Percentiles rank a stretch among this genome's conserved stretches.
Evolutionary conservation across 1,140 invertebrate species (phyloP).

Genomic region (Trichoplusia ni): DNA sequence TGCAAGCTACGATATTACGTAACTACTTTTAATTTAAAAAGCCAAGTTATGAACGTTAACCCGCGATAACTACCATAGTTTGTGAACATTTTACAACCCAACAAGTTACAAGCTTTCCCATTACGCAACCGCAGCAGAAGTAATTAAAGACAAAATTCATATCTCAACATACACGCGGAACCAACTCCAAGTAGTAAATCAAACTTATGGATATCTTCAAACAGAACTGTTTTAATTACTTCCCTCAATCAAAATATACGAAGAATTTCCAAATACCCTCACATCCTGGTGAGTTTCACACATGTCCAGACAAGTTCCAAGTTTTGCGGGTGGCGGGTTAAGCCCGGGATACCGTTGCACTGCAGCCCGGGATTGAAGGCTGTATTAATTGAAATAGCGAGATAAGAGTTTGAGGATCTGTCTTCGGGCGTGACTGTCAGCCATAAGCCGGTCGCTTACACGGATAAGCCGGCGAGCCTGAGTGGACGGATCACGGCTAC

Average conservation of each 20-base stretch:
- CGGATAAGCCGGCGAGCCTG: conserved; percentile 40
- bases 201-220: conserved; percentile 14
- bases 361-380: conserved; percentile 11
- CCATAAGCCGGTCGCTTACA: conserved; percentile 30
- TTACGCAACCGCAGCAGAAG: background rate
- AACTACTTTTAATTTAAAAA: too few relatives aligned
- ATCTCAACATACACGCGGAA: conserved; percentile 19
- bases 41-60: background rate
- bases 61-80: background rate
- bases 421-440: conserved; percentile 30
- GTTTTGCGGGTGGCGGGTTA: conserved; percentile 21
- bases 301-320: conserved; percentile 11
- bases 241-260: conserved; percentile 13
- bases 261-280: conserved; percentile 28
- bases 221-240: conserved; percentile 17
- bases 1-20: too few relatives aligned
- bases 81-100: background rate
- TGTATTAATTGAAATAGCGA: conserved; percentile 41
- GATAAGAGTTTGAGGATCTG: conserved; percentile 22
- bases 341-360: conserved; percentile 23
- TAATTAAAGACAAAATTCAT: conserved; percentile 24
- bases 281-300: background rate
- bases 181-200: conserved; percentile 24
- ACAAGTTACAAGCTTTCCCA: conserved; percentile 1
- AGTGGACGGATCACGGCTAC: conserved; percentile 36